phyloP scores from a whole-genome alignment of 2,888 invertebrate genomes.

The Hedychridium roseum region DNA sequence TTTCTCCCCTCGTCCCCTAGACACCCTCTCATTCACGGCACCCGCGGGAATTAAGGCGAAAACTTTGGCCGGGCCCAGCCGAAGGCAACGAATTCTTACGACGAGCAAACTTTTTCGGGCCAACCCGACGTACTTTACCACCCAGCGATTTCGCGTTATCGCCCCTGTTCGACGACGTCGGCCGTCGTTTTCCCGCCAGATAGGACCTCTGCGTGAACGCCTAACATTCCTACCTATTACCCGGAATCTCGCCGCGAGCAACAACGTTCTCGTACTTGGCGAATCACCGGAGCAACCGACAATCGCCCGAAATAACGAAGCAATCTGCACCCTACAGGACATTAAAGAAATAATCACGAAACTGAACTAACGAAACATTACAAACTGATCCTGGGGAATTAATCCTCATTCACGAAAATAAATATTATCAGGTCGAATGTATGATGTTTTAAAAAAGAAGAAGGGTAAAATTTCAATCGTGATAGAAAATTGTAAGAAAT shows the following conservation, averaged over 20 bases:
- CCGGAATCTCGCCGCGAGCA: neutral
- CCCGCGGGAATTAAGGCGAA: slow-evolving; percentile 44
- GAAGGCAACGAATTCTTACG: slow-evolving; percentile 36
- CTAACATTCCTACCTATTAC: neutral
- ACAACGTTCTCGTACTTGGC: too few relatives aligned
- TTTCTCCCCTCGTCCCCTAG: neutral
- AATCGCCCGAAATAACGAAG: too few relatives aligned
- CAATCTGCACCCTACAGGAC: too few relatives aligned
- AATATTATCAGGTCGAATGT: too few relatives aligned
- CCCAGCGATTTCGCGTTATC: slow-evolving; percentile 36
- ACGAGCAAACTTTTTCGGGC: slow-evolving; percentile 37
- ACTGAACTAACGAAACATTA: too few relatives aligned
- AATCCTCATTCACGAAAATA: too few relatives aligned
- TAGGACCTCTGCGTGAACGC: neutral
- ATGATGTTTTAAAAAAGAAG: too few relatives aligned
- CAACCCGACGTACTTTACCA: slow-evolving; percentile 30
- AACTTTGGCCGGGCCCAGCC: slow-evolving; percentile 32
- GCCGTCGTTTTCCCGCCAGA: neutral
- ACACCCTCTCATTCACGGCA: slow-evolving; percentile 33
- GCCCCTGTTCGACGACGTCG: slow-evolving; percentile 7
- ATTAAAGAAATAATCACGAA: too few relatives aligned
- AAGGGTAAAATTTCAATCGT: too few relatives aligned
- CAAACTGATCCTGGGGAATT: too few relatives aligned
- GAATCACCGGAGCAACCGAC: too few relatives aligned
- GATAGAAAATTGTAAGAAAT: too few relatives aligned